Evolutionary conservation across 37 sponge, comb jelly and placozoan species (phyloP).

Genomic region (Crambe crambe): DNA sequence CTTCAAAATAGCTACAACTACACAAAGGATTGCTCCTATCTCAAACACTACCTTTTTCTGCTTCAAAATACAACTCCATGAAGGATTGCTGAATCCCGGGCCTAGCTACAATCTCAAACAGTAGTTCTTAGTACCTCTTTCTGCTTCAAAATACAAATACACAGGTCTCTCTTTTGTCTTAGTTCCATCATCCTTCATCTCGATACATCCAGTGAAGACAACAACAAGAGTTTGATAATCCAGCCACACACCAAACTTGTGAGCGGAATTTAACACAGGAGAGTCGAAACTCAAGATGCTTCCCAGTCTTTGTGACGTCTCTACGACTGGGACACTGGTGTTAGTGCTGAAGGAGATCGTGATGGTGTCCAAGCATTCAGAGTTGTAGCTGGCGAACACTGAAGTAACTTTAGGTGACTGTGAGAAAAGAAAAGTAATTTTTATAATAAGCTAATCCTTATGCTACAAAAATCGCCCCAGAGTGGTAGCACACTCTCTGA

Average conservation of each 20-base stretch:
- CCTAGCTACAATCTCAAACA: too few species aligned
- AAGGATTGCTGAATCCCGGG: too few species aligned
- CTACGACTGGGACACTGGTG: constrained; percentile 28
- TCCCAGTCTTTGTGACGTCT: constrained; percentile 7
- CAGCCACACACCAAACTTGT: constrained; percentile 22
- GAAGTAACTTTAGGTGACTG: background rate
- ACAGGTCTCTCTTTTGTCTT: background rate
- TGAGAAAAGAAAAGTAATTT: background rate
- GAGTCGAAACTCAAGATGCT: constrained; percentile 12
- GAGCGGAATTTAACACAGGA: background rate
- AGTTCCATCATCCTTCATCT: background rate
- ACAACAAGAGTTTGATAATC: constrained; percentile 43
- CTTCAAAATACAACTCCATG: too few species aligned
- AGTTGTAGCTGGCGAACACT: background rate
- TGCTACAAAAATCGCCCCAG: too few species aligned
- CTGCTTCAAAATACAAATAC: constrained; percentile 19
- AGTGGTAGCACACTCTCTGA: too few species aligned
- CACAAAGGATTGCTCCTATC: too few species aligned
- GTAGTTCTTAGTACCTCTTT: too few species aligned
- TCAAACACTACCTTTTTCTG: too few species aligned
- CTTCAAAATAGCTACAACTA: too few species aligned
- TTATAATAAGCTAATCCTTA: too few species aligned
- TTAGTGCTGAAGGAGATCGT: constrained; percentile 25
- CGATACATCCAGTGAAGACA: constrained; percentile 13
- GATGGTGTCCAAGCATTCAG: constrained; percentile 17